Evolutionary conservation across 2,888 invertebrate genomes (phyloP), one percentile per base, ranked within the genome.

Genomic region (Ophioninae sp.): DNA sequence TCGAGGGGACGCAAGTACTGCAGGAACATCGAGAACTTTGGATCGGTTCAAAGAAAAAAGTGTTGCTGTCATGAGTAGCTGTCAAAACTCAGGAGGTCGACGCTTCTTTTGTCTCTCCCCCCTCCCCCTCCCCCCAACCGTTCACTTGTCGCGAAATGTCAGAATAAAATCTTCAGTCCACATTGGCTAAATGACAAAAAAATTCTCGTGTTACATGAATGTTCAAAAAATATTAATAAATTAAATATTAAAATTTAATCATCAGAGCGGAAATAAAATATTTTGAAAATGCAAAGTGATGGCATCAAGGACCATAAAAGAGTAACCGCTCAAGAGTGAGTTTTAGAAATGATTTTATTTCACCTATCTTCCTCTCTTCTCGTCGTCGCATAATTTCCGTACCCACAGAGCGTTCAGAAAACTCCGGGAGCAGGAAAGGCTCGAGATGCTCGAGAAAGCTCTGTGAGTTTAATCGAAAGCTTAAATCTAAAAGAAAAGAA

Each of bases 311-410:
- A 57, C 10, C 30, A 56, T n/a, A 86, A 82, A 41, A 85, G 65
- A 59, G 77, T 80, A 85, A 85, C 76, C 30, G 83, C 81, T 1
- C 83, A 85, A 23, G 83, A 86, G 85, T 86, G 65, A 84, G 85
- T 59, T 59, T 20, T 21, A 6, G 7, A 2, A 10, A 59, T 7
- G 20, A 20, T 69, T 70, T 69, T 73, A 80, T 75, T 10, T 21
- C 64, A 50, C 67, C 68, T 57, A n/a, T 10, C 20, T 69, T 80
- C 76, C 73, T 61, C 68, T 76, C 64, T 79, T 76, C 61, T 56
- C 13, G 41, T 2, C 39, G 30, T 65, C 69, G 44, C 69, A 44
- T 74, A 57, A 30, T 56, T 70, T 75, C 59, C 50, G 17, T 39
- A 20, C 65, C 23, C 72, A 80, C 79, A 85, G 84, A 70, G 82